Base-by-base conservation (phyloP, 2,113 vertebrate species). In the Ifrita kowaldi region DNA sequence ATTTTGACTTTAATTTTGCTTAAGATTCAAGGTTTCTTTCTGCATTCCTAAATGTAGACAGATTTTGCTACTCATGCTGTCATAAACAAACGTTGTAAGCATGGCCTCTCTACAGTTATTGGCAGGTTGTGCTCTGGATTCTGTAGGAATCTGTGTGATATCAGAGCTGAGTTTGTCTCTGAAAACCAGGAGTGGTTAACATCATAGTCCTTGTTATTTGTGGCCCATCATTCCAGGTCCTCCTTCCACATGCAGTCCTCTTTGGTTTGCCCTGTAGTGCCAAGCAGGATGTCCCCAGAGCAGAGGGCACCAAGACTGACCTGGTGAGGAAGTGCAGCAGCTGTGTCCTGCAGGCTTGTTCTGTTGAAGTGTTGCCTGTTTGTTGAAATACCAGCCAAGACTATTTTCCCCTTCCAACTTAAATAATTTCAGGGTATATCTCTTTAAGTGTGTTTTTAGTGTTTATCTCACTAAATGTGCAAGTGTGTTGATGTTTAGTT, bases 241-340 rank as follows among this genome's bases (percentile, higher is more conserved):
- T 75, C 39, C 62, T 55, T 52, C 11, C 33, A 4, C 5, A 0
- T 1, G 1, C 16, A 13, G 3, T 32, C 79, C 1, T 19, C 47
- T 37, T 52, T 74, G 42, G 18, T 42, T 63, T 74, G 47, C 4
- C 1, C 39, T 62, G 57, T 5, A 6, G 69, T 30, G 67, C 56
- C 37, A 23, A 53, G 22, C 26, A 5, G 18, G 5, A 10, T 26
- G 13, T 41, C 68, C 28, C 27, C 56, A 70, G 21, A 37, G 5
- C 4, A 44, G 32, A 2, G 44, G 65, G 22, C 37, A 23, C 49
- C 4, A 0, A 5, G 24, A 7, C 32, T 80, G 46, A 18, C 12
- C 17, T 27, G 23, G 65, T 9, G 47, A 52, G 28, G 35, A 37
- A 4, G 13, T 1, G 10, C 53, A 53, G 70, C 49, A 76, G 69